Evolutionary conservation across 2,888 invertebrate species (phyloP), one percentile per base, ranked within the genome.

Genomic region (Diplolepis rosae): DNA sequence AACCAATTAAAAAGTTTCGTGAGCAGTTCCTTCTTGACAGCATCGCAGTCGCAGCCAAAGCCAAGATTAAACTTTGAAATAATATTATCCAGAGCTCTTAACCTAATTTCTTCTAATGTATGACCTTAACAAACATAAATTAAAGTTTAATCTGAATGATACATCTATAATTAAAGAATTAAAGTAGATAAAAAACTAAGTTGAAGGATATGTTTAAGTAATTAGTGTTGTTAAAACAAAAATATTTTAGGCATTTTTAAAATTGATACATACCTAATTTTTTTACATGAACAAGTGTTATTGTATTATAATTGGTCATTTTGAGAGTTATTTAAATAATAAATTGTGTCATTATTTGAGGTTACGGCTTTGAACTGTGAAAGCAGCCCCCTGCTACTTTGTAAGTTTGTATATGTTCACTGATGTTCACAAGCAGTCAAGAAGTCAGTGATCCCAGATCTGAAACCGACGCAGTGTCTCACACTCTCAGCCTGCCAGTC

Each of bases 1-100:
- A 94, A 93, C 93, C 93, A 94, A 65, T 91, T 89, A 56, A 93
- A 87, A 28, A 94, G 86, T 73, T 91, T 91, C 65, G 90, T 88
- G 24, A 94, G 83, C 18, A 94, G 87, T 80, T 92, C 91, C 73
- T 92, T 91, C 42, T 91, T 92, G 50, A 91, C 89, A 18, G 91
- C 90, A 80, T 93, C 92, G 82, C 92, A 92, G 69, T 92, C 91
- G 66, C 92, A 89, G 68, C 90, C 88, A 89, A 92, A 92, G 22
- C 93, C 93, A 75, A 92, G 88, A 70, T 91, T 91, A n/a, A 93
- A 87, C 85, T 94, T 94, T 0, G 92, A 91, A 76, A 91, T 84
- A 66, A 92, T 87, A 76, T 90, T 88, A 70, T 90, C 88, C 22
- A 92, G 86, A 9, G 92, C 90, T 72, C 92, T 89, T 74, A 91